A percentile compares a stretch with the other conserved stretches of the same genome.
These are phyloP conservation scores for Crypturellus tataupa DNA, from an alignment of 2,797 vertebrate genomes.

Conservation along the genomic window DNA sequence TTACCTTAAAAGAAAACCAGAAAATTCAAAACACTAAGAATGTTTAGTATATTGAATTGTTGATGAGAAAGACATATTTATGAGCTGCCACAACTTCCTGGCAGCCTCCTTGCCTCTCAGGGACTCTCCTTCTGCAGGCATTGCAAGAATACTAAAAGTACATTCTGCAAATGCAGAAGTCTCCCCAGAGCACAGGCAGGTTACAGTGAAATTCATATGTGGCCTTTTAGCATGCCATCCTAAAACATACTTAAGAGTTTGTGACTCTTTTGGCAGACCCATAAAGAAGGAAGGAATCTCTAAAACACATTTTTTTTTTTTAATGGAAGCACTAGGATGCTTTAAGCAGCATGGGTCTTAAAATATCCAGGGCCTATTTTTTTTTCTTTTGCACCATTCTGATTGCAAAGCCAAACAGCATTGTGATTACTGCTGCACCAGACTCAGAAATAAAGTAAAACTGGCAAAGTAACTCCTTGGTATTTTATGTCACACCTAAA, in stretches of 20 bases:
- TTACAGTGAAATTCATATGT: neutral
- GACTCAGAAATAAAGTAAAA: neutral
- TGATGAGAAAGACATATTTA: constrained; percentile 38
- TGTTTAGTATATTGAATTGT: constrained; percentile 9
- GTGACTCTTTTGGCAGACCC: neutral
- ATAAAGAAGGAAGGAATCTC: neutral
- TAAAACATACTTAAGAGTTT: neutral
- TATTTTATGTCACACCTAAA: neutral
- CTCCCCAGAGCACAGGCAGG: neutral
- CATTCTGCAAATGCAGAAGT: neutral
- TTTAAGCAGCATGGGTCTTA: neutral
- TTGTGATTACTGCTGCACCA: neutral
- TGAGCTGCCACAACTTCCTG: neutral
- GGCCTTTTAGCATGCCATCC: neutral
- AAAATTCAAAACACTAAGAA: constrained; percentile 31
- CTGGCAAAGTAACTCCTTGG: neutral
- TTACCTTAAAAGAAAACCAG: constrained; percentile 18
- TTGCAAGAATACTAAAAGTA: neutral
- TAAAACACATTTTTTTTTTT: neutral
- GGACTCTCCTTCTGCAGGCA: neutral
- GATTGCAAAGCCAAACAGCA: neutral
- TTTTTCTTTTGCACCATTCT: neutral
- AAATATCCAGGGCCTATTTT: neutral
- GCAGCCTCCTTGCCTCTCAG: neutral
- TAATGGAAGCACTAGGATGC: neutral